Evolutionary conservation across 2,888 invertebrate genomes (phyloP), one percentile per base, ranked within the genome.

Genomic region (Coelogynopora nodosa): DNA sequence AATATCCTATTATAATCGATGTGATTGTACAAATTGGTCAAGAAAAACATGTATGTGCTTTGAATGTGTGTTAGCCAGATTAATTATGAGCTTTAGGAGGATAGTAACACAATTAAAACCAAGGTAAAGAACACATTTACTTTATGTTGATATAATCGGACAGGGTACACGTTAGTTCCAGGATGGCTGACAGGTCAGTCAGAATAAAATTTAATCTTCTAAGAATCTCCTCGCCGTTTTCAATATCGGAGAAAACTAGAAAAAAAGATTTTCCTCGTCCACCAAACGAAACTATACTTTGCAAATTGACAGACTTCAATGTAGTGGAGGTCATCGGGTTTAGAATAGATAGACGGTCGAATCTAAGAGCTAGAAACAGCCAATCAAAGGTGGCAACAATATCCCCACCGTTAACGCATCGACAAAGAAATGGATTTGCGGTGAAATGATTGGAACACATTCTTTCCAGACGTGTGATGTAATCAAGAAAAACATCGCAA

Each of bases 401-500:
- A 74, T 74, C 74, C 74, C 74, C 74, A 2, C 74, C 74, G 74
- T 74, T 74, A 13, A 74, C 5, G 23, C 74, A 74, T 23, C 74
- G 74, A 74, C 74, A 74, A 13, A 74, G 74, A 74, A 74, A 74
- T 2, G 74, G 74, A 23, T 2, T n/a, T 5, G 74, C 27, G 2
- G 74, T 74, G 23, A 74, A 74, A 74, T 74, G 74, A 74, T 74
- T 74, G 5, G 74, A 26, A 23, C 74, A 74, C 74, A 74, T 23
- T 26, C 18, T 23, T 23, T 74, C 74, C 5, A 74, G 5, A 5
- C 74, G 74, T 2, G 74, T 74, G 2, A 74, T 23, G 23, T 74
- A 74, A n/a, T 74, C 74, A 13, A 74, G 2, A 26, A 74, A 74
- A n/a, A 74, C 74, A 23, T 74, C 74, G 5, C 18, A 5, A 5